phyloP scores from a whole-genome alignment of 2,113 vertebrate species.

The Galeopterus variegatus region DNA sequence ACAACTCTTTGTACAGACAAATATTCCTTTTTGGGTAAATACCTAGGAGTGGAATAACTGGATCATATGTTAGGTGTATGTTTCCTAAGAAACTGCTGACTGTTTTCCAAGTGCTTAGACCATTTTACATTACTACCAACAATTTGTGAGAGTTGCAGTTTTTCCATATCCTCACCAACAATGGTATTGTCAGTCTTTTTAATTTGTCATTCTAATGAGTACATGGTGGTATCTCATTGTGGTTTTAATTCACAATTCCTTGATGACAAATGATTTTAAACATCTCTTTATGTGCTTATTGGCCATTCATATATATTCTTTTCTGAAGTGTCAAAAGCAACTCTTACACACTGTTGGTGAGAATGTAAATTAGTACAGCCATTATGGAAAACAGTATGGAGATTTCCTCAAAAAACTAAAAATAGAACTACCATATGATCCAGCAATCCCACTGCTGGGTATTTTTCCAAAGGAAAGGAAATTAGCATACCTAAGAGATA shows the following conservation, averaged over 20 bases:
- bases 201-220: background rate
- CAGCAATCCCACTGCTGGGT: too few species aligned
- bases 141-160: background rate
- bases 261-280: background rate
- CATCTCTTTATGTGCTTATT: background rate
- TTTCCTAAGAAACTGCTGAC: conserved; percentile 51
- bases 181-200: background rate
- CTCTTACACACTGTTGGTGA: too few species aligned
- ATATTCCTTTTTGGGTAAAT: conserved; percentile 30
- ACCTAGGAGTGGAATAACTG: conserved; percentile 6
- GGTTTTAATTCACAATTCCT: conserved; percentile 44
- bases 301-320: background rate
- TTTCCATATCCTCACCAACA: background rate
- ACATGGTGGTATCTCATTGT: background rate
- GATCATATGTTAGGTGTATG: background rate
- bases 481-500: too few species aligned
- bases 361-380: too few species aligned
- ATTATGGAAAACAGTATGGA: too few species aligned
- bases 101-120: background rate
- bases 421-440: too few species aligned
- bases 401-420: too few species aligned
- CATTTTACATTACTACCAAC: background rate
- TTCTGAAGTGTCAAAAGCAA: background rate
- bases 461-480: too few species aligned
- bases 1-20: background rate